These are phyloP conservation scores for Pristionchus maxplancki DNA, from an alignment of 2,888 invertebrate species.

Conservation along the genomic window DNA sequence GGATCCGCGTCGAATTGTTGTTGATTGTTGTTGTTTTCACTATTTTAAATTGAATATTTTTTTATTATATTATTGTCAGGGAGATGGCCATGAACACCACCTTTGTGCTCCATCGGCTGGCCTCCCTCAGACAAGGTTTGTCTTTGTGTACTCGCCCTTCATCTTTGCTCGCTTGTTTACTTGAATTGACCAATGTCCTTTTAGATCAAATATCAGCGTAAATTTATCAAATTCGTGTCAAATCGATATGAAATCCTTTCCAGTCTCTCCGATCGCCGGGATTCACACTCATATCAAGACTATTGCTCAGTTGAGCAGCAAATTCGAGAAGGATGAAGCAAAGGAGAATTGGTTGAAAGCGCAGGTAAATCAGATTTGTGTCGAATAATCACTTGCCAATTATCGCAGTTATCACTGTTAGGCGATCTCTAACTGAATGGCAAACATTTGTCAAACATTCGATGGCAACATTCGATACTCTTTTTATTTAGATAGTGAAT, in stretches of 20 bases:
- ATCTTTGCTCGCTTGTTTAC: no score
- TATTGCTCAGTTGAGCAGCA: not conserved
- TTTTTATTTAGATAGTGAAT: no score
- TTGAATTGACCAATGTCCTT: no score
- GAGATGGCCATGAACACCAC: not conserved
- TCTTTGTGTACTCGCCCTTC: not conserved
- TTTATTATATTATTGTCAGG: not conserved
- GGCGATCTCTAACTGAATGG: no score
- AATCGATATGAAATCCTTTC: no score
- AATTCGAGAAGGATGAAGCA: not conserved
- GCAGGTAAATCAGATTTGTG: not conserved
- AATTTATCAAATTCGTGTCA: not conserved
- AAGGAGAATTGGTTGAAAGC: slow-evolving; percentile 17
- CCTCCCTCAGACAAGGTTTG: not conserved
- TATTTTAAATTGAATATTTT: not conserved
- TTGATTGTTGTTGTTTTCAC: not conserved
- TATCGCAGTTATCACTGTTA: no score
- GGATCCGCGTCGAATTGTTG: not conserved
- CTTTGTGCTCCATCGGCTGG: not conserved
- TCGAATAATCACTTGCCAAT: not conserved
- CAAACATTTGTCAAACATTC: no score
- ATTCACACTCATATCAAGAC: not conserved
- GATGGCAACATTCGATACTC: no score
- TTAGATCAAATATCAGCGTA: not conserved
- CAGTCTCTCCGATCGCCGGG: not conserved